Evolutionary conservation across 2,888 invertebrate species (phyloP), one percentile per base, ranked within the genome.

Genomic region (Argyresthia goedartella): DNA sequence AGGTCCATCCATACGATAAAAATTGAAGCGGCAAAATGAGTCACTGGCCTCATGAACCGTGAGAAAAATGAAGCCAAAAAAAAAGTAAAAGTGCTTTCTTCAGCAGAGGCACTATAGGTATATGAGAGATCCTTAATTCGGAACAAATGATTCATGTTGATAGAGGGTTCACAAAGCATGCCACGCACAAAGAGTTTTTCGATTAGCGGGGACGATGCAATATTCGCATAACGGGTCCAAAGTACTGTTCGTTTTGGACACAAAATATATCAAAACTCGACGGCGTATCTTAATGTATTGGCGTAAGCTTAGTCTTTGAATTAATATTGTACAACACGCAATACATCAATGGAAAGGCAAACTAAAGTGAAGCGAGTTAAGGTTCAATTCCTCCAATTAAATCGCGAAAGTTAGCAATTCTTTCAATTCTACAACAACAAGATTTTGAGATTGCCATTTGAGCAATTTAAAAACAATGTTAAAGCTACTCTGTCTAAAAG

Each of bases 51-150:
- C 64, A 58, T 56, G 55, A 54, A 56, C 66, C 76, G 78, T 79
- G 76, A 74, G 79, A 79, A 80, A 74, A 78, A 66, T 62, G 65
- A 65, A 65, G 65, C 64, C 64, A 69, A 71, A 64, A 71, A 78
- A 82, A 82, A 81, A 82, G 85, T 84, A 85, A 84, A 76, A 82
- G 84, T 80, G 64, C 76, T 81, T 78, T 81, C 84, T 81, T 84
- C 79, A 76, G 76, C 74, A 72, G 71, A 60, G 73, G 71, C 71
- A 67, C 66, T 73, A 68, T 72, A 71, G 69, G 70, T 74, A 74
- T 73, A 75, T 79, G 75, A 79, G 75, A 65, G 67, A 67, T 68
- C 66, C 68, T 75, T 71, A 72, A 79, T 80, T 76, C 69, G 64
- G 69, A 54, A 47, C 58, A 68, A 42, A 70, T 81, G 80, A 81